These are phyloP conservation scores for Bombyx mandarina DNA, from an alignment of 1,140 invertebrate genomes.

Conservation along the genomic window DNA sequence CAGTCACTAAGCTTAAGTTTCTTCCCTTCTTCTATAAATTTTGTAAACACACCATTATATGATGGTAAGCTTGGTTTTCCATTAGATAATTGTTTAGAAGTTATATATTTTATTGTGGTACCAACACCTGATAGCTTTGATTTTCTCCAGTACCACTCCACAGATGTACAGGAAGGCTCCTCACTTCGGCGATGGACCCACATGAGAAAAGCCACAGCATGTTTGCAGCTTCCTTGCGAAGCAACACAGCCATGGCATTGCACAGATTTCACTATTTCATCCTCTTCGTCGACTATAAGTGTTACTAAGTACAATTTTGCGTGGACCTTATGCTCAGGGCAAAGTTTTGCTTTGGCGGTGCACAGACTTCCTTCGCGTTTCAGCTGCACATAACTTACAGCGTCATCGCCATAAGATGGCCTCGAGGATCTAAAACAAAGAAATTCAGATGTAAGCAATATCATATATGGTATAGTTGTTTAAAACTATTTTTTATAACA, in stretches of 20 bases:
- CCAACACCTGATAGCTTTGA: slow-evolving; percentile 22
- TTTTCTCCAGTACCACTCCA: slow-evolving; percentile 44
- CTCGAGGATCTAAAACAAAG: slow-evolving; percentile 25
- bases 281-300: slow-evolving; percentile 22
- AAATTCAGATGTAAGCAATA: background rate
- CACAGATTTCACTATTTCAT: slow-evolving; percentile 20
- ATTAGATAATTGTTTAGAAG: slow-evolving; percentile 11
- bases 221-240: slow-evolving; percentile 46
- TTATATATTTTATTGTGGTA: slow-evolving; percentile 15
- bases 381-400: slow-evolving; percentile 35
- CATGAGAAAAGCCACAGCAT: slow-evolving; percentile 30
- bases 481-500: no score
- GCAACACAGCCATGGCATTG: slow-evolving; percentile 35
- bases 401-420: slow-evolving; percentile 34
- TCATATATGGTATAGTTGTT: no score
- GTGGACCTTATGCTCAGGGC: slow-evolving; percentile 48
- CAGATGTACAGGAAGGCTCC: slow-evolving; percentile 40
- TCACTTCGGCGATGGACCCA: slow-evolving; percentile 53
- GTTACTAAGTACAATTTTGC: slow-evolving; percentile 22
- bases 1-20: slow-evolving; percentile 20
- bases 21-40: slow-evolving; percentile 18
- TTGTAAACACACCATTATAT: slow-evolving; percentile 5
- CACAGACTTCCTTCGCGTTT: slow-evolving; percentile 26
- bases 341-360: slow-evolving; percentile 26
- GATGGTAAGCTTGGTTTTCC: slow-evolving; percentile 6